Evolutionary conservation across 2,888 invertebrate genomes (phyloP).

Genomic region (Theretra japonica): DNA sequence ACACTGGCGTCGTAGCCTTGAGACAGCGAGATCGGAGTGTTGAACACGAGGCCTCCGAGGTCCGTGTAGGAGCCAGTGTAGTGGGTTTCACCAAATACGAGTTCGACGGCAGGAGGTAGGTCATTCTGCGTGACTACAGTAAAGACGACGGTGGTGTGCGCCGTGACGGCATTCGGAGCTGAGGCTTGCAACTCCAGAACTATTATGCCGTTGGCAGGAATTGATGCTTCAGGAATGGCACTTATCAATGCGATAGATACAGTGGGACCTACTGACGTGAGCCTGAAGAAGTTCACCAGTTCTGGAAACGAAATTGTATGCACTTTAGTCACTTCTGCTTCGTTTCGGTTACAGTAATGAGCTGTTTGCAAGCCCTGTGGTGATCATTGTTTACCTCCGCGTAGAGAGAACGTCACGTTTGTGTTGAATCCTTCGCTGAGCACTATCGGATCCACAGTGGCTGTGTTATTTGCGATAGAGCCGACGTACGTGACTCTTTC

Average conservation of each 20-base stretch:
- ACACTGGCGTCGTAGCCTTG: conserved; percentile 46
- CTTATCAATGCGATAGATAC: conserved; percentile 34
- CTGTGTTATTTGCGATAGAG: conserved; percentile 37
- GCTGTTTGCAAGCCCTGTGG: not conserved
- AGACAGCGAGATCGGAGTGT: conserved; percentile 39
- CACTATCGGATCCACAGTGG: conserved; percentile 42
- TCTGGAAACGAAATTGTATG: conserved; percentile 24
- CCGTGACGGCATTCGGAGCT: conserved; percentile 26
- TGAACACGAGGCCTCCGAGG: conserved; percentile 38
- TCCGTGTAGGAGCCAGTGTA: conserved; percentile 47
- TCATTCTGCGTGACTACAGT: conserved; percentile 22
- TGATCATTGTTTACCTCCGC: conserved; percentile 32
- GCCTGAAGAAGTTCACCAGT: not conserved
- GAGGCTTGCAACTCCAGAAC: conserved; percentile 9
- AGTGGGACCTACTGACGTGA: conserved; percentile 29
- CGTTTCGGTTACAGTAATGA: not conserved
- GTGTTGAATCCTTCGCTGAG: conserved; percentile 45
- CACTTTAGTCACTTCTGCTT: conserved; percentile 11
- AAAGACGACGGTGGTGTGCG: conserved; percentile 33
- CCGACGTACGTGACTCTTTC: conserved; percentile 44
- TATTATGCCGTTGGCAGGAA: conserved; percentile 38
- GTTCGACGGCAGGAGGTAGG: conserved; percentile 40
- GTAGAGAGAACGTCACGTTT: conserved; percentile 41
- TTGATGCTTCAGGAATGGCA: conserved; percentile 35
- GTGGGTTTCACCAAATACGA: conserved; percentile 42